phyloP scores from a whole-genome alignment of 1,140 invertebrate species.

The Ostrea edulis region DNA sequence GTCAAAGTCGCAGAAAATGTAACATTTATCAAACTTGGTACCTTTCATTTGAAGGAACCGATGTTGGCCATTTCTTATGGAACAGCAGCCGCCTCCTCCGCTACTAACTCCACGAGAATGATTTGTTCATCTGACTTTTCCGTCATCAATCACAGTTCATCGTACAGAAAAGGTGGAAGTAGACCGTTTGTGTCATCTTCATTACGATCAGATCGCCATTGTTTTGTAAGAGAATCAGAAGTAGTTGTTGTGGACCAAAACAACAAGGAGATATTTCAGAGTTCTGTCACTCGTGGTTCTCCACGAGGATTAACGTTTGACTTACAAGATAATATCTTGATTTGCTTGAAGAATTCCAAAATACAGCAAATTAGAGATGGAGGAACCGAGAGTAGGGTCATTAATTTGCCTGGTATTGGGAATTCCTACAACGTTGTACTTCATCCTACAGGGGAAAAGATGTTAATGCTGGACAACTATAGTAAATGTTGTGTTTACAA shows the following conservation, averaged over 20 bases:
- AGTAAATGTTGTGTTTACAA: too few relatives aligned
- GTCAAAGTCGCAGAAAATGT: too few relatives aligned
- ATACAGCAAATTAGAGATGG: not conserved
- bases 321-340: too few relatives aligned
- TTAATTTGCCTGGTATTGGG: not conserved
- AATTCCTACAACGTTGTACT: not conserved
- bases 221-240: not conserved
- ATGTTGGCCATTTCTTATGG: not conserved
- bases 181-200: not conserved
- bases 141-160: not conserved
- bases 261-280: not conserved
- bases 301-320: not conserved
- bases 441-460: not conserved
- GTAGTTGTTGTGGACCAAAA: not conserved
- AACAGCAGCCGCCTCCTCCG: not conserved
- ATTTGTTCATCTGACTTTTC: not conserved
- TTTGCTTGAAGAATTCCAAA: not conserved
- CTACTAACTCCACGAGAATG: not conserved
- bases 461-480: too few relatives aligned
- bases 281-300: not conserved
- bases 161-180: accelerated
- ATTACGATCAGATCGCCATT: not conserved
- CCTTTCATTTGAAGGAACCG: not conserved
- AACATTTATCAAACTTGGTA: too few relatives aligned
- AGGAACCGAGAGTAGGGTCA: not conserved